Percentiles rank a stretch among this genome's conserved stretches.
phyloP scores from a whole-genome alignment of 2,888 invertebrate genomes.

The Sinhomidia bicolor region DNA sequence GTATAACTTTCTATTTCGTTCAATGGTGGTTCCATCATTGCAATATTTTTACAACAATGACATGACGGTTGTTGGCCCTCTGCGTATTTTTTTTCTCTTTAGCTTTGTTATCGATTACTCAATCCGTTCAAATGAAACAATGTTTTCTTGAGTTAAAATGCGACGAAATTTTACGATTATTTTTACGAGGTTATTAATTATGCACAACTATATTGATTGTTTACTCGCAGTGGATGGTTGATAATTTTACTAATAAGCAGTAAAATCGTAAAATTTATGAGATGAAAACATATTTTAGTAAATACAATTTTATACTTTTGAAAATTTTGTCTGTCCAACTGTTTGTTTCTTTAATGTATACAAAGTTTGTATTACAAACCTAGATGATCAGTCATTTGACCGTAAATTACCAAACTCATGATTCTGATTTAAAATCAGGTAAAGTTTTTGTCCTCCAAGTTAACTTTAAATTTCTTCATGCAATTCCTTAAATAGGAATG shows the following conservation, averaged over 20 bases:
- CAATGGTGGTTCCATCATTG: not conserved
- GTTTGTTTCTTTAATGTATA: too few species aligned
- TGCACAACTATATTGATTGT: not conserved
- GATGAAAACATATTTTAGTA: too few species aligned
- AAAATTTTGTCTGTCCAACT: too few species aligned
- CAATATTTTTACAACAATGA: not conserved
- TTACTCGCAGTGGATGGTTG: not conserved
- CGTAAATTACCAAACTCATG: too few species aligned
- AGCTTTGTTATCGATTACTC: not conserved
- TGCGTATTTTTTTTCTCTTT: too few species aligned
- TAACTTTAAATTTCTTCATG: too few species aligned
- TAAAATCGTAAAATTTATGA: not conserved
- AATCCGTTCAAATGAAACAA: not conserved
- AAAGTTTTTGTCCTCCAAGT: too few species aligned
- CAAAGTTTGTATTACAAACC: too few species aligned
- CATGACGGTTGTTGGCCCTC: not conserved
- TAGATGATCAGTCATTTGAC: too few species aligned
- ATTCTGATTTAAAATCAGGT: too few species aligned
- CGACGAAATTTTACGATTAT: not conserved
- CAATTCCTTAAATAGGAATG: too few species aligned
- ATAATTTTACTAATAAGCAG: not conserved
- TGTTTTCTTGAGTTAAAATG: not conserved
- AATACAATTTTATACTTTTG: too few species aligned
- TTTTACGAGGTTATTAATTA: constrained; percentile 12
- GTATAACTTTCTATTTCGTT: constrained; percentile 4